Conservation (phyloP, 2,888 invertebrate species). For the Nycteola revayana region DNA sequence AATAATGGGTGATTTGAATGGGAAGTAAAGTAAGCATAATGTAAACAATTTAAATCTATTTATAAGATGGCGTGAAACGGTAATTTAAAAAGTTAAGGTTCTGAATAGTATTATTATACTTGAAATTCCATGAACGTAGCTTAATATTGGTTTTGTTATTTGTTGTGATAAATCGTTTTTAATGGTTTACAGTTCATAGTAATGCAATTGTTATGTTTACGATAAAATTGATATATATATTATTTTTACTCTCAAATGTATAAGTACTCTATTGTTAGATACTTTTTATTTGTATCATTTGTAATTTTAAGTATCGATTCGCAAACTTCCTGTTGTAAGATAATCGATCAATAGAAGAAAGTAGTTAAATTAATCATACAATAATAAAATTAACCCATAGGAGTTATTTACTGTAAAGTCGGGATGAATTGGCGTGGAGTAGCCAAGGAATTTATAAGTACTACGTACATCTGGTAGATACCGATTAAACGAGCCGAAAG, state of each 20-base stretch:
- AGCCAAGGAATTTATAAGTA: too few species aligned
- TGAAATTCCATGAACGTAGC: conserved; percentile 21
- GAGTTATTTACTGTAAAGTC: conserved; percentile 30
- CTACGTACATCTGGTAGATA: too few species aligned
- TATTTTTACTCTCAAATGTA: too few species aligned
- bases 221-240: too few species aligned
- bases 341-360: conserved; percentile 32
- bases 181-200: too few species aligned
- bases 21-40: background rate
- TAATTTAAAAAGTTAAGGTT: conserved; percentile 4
- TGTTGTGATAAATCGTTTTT: too few species aligned
- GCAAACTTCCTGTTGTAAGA: conserved; percentile 13
- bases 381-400: conserved; percentile 47
- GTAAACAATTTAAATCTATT: too few species aligned
- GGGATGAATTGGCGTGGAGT: conserved; percentile 47
- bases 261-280: conserved; percentile 17
- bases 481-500: too few species aligned
- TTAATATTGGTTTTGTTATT: conserved; percentile 8
- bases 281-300: too few species aligned
- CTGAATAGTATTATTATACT: conserved; percentile 13
- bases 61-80: too few species aligned
- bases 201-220: too few species aligned
- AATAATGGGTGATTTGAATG: conserved; percentile 9
- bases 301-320: too few species aligned
- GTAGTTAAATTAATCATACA: conserved; percentile 48